A percentile compares a stretch with the other conserved stretches of the same genome.
Conservation (phyloP, 2,888 invertebrate species). For the Eudasyphora cyanicolor region DNA sequence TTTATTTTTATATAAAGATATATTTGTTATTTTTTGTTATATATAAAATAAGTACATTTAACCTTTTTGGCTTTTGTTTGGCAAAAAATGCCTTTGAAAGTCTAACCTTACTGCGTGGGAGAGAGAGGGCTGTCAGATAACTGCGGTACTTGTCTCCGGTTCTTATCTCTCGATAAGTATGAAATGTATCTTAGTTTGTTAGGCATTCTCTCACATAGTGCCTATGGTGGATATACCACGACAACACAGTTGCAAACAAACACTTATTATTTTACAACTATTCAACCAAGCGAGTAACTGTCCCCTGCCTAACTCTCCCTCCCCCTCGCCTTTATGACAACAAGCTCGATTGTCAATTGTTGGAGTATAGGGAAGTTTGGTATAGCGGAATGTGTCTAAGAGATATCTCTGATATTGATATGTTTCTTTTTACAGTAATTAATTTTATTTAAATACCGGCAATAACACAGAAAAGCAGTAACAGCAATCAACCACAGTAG, state of each 20-base stretch:
- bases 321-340: background rate
- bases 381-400: background rate
- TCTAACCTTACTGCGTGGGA: background rate
- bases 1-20: too few relatives aligned
- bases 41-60: background rate
- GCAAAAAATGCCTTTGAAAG: background rate
- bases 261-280: too few relatives aligned
- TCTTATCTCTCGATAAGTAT: background rate
- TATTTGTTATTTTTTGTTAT: too few relatives aligned
- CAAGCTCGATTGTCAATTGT: background rate
- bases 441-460: slow-evolving; percentile 18
- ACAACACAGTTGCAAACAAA: background rate
- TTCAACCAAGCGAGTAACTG: background rate
- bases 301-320: background rate
- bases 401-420: slow-evolving; percentile 20
- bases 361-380: background rate
- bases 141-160: background rate
- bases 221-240: too few relatives aligned
- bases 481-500: background rate
- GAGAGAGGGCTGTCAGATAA: background rate
- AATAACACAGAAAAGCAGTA: background rate
- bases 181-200: background rate
- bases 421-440: slow-evolving; percentile 19
- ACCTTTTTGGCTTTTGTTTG: background rate
- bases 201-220: background rate